Conservation (phyloP, 2,113 vertebrate species). For the Ornithorhynchus anatinus region DNA sequence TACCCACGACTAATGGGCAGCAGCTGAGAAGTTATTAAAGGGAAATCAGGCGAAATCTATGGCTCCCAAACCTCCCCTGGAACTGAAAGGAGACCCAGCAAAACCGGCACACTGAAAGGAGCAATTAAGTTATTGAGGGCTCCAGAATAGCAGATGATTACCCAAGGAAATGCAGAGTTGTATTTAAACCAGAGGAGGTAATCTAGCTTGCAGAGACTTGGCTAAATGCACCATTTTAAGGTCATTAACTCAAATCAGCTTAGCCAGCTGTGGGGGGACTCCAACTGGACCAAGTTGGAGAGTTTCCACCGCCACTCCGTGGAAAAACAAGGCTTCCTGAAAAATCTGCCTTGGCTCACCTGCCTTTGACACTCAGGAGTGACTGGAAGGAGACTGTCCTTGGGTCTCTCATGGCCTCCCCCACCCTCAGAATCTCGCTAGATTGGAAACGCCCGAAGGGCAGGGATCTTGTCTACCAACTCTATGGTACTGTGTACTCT, state of each 20-base stretch:
- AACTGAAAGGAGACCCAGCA: neutral
- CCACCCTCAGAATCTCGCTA: too few relatives aligned
- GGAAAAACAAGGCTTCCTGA: too few relatives aligned
- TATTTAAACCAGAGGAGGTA: rapidly evolving
- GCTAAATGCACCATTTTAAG: rapidly evolving
- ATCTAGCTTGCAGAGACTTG: rapidly evolving
- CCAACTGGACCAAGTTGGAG: rapidly evolving
- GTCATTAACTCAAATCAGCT: neutral
- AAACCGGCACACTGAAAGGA: rapidly evolving
- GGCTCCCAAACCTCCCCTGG: neutral
- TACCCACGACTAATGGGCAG: rapidly evolving
- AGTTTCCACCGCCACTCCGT: too few relatives aligned
- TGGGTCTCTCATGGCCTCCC: too few relatives aligned
- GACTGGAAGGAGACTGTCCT: too few relatives aligned
- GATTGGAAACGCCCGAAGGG: too few relatives aligned
- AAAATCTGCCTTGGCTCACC: too few relatives aligned
- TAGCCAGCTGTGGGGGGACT: too few relatives aligned
- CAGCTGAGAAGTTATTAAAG: rapidly evolving
- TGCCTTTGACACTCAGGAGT: too few relatives aligned
- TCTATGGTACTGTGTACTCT: too few relatives aligned
- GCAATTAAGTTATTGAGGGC: rapidly evolving
- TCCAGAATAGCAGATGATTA: neutral
- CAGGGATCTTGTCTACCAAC: too few relatives aligned
- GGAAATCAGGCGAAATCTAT: rapidly evolving
- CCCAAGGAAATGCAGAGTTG: rapidly evolving